Evolutionary conservation across 2,113 vertebrate species (phyloP).

Genomic region (Glaucomys volans): DNA sequence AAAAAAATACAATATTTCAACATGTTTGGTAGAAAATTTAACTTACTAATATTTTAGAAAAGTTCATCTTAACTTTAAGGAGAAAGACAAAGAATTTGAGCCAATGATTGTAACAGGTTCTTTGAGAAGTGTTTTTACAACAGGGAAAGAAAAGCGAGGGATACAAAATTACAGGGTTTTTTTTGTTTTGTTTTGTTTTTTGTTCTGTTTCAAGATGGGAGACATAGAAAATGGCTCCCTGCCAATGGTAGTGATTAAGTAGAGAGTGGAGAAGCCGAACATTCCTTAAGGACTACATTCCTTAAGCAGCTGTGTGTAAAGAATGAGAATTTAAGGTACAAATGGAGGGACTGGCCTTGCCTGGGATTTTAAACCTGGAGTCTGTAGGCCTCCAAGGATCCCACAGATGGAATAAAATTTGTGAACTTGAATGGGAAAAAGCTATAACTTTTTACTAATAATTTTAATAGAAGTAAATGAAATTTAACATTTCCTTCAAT

Average conservation of each 20-base stretch:
- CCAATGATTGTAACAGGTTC: neutral
- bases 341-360: neutral
- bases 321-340: neutral
- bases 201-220: neutral
- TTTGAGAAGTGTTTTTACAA: neutral
- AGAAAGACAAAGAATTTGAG: neutral
- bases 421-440: neutral
- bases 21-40: neutral
- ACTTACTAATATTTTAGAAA: neutral
- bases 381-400: neutral
- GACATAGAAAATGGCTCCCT: neutral
- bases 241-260: neutral
- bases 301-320: neutral
- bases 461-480: neutral
- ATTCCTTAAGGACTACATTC: neutral
- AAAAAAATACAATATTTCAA: neutral
- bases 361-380: neutral
- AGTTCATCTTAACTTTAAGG: neutral
- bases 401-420: neutral
- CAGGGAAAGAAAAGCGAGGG: neutral
- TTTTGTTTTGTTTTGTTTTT: neutral
- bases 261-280: neutral
- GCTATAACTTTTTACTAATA: neutral
- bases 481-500: conserved; percentile 37
- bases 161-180: neutral